Base-by-base conservation (phyloP, 2,888 invertebrate genomes). In the Polyploca ridens region DNA sequence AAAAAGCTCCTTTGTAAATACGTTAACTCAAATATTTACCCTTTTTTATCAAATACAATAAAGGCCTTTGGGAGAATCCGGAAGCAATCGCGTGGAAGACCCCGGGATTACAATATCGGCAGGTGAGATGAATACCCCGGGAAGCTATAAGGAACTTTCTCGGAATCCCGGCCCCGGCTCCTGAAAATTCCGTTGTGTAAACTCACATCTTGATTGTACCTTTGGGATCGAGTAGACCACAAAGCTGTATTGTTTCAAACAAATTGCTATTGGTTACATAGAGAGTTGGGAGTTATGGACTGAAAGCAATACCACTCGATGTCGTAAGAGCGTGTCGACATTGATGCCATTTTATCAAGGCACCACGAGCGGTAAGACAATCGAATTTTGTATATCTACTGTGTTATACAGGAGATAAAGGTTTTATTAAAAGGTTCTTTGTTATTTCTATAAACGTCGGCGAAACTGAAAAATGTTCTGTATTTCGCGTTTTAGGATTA, bases 111-210 rank as follows among this genome's bases (percentile, higher is more conserved):
- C 80, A 81, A 83, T 83, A 82, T 83, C 78, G 75, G 75, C 74
- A 84, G 84, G 79, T 81, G 81, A 81, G 80, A 83, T 78, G 83
- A 82, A 83, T 81, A 77, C 73, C 76, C 73, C 72, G 76, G 85
- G 77, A 84, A 84, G 83, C 81, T 83, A 85, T 85, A 84, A 84
- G 82, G 81, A 84, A 84, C 81, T 83, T 82, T 82, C 76, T 78
- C 71, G 73, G 67, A 74, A 67, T 70, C 64, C 70, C 65, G 69
- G 66, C 60, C 46, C 65, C 65, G 67, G 69, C 63, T 68, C 70
- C 71, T 73, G 69, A 71, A 75, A 70, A 73, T 70, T 71, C 69
- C 68, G 64, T 63, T 66, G 69, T 72, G 73, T 66, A 74, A 79
- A 78, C 77, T 79, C 68, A 65, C 71, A 73, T 78, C 74, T 73